These are phyloP conservation scores for Rhadinocentrus ornatus DNA, from an alignment of 2,797 vertebrate genomes.

Conservation along the genomic window DNA sequence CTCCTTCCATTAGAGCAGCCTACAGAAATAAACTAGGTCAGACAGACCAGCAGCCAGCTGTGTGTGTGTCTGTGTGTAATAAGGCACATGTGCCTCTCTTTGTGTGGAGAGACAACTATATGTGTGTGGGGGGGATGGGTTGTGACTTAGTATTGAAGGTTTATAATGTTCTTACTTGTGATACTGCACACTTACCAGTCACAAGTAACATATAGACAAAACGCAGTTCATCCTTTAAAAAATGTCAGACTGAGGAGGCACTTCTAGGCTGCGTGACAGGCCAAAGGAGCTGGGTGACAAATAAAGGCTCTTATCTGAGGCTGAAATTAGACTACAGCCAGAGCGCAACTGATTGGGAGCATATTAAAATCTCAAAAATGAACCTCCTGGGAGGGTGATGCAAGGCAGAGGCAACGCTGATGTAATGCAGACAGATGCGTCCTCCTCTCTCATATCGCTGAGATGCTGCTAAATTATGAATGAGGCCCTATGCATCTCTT, in stretches of 20 bases:
- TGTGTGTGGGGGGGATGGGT: slow-evolving; percentile 65
- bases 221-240: slow-evolving; percentile 44
- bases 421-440: slow-evolving; percentile 82
- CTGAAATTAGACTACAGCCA: slow-evolving; percentile 78
- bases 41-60: slow-evolving; percentile 80
- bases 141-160: slow-evolving; percentile 54
- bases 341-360: slow-evolving; percentile 74
- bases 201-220: slow-evolving; percentile 51
- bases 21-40: slow-evolving; percentile 83
- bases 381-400: slow-evolving; percentile 80
- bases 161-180: slow-evolving; percentile 70
- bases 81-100: slow-evolving; percentile 76
- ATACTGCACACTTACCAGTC: slow-evolving; percentile 53
- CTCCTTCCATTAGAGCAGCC: slow-evolving; percentile 78
- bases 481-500: slow-evolving; percentile 74
- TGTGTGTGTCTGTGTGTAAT: slow-evolving; percentile 72
- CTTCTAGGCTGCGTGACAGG: slow-evolving; percentile 53
- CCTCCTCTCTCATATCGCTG: slow-evolving; percentile 76
- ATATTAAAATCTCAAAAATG: slow-evolving; percentile 74
- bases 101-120: slow-evolving; percentile 77
- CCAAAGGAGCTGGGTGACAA: slow-evolving; percentile 68
- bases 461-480: slow-evolving; percentile 82
- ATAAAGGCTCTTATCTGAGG: slow-evolving; percentile 73
- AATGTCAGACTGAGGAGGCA: slow-evolving; percentile 48
- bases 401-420: slow-evolving; percentile 78